Percentiles rank a stretch among this genome's conserved stretches.
Conservation (phyloP, 2,888 invertebrate genomes). For the Eueremaeus valkanovi region DNA sequence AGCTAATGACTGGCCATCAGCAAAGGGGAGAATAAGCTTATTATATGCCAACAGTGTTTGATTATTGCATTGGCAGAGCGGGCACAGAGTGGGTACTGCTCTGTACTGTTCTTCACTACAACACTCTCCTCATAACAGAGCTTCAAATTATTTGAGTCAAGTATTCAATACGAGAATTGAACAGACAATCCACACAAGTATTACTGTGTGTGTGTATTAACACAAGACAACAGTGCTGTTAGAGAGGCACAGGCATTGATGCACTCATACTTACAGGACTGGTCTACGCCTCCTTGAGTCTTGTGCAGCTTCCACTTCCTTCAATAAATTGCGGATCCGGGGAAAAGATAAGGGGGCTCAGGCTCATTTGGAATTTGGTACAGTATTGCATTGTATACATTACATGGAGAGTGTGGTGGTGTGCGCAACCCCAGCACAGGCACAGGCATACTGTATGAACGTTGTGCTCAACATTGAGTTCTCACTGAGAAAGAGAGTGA, state of each 20-base stretch:
- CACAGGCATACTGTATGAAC: not conserved
- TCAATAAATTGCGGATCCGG: conserved; percentile 31
- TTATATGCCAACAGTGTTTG: conserved; percentile 18
- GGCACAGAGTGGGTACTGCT: not conserved
- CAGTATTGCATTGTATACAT: conserved; percentile 1
- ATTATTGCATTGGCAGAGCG: not conserved
- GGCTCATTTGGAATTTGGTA: conserved; percentile 6
- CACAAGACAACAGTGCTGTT: not conserved
- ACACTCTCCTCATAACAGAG: not conserved
- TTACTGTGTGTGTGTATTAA: too few species aligned
- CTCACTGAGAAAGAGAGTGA: not conserved
- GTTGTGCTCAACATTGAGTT: not conserved
- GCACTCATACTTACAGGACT: not conserved
- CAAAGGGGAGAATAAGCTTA: conserved; percentile 33
- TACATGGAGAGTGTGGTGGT: not conserved
- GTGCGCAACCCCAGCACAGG: too few species aligned
- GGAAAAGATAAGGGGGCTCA: conserved; percentile 15
- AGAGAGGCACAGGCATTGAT: not conserved
- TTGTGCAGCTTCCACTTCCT: conserved; percentile 10
- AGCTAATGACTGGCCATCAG: conserved; percentile 24
- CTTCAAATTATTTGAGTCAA: conserved; percentile 25
- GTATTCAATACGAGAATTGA: not conserved
- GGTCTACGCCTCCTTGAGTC: conserved; percentile 14
- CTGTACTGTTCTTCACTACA: conserved; percentile 1
- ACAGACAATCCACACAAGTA: conserved; percentile 13